phyloP scores from a whole-genome alignment of 2,888 invertebrate genomes.

The Agonopterix heracliana region DNA sequence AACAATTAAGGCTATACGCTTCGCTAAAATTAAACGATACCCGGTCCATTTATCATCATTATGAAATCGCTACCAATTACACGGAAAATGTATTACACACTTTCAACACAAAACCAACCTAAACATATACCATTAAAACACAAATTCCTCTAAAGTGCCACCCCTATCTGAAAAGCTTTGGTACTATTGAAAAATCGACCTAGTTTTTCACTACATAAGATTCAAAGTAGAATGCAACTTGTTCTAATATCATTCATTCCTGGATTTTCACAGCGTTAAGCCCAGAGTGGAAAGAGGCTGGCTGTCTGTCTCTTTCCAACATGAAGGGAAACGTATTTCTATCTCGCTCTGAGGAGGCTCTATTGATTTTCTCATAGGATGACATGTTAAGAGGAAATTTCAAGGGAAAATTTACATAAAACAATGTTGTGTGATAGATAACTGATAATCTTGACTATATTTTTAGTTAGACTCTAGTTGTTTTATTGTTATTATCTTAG shows the following conservation, averaged over 20 bases:
- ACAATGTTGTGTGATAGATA: constrained; percentile 35
- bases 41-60: constrained; percentile 46
- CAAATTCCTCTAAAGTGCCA: background rate
- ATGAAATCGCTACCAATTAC: constrained; percentile 54
- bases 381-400: constrained; percentile 33
- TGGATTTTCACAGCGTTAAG: constrained; percentile 35
- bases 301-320: constrained; percentile 22
- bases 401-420: constrained; percentile 50
- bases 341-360: constrained; percentile 29
- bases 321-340: constrained; percentile 1
- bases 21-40: constrained; percentile 32
- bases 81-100: constrained; percentile 18
- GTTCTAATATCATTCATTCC: constrained; percentile 3
- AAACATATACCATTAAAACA: background rate
- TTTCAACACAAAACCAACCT: background rate
- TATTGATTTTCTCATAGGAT: constrained; percentile 56
- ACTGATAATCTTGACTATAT: constrained; percentile 4
- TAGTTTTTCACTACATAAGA: background rate
- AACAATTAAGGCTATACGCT: constrained; percentile 32
- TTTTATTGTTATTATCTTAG: too few relatives aligned
- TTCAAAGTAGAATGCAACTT: background rate
- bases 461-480: too few relatives aligned
- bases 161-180: background rate
- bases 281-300: constrained; percentile 25
- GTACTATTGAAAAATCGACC: background rate